Base-by-base conservation (phyloP, 2,888 invertebrate species). In the Tipula lateralis region DNA sequence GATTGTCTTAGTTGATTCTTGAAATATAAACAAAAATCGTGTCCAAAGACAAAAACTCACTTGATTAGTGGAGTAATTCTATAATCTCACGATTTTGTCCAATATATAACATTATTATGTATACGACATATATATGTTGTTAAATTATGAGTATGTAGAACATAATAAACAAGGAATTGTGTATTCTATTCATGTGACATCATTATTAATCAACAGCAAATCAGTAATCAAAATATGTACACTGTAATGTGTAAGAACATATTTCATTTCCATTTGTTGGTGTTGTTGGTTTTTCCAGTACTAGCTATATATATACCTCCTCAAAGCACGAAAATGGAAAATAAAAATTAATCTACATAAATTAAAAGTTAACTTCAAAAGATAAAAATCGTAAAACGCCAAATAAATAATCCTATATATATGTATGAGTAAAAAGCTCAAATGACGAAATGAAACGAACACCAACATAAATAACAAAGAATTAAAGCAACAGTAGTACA, bases 371-470 rank as follows among this genome's bases (percentile, higher is more conserved):
- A 66, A 66, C 66, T 66, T 66, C 66, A 66, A 66, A 66, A 24
- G 66, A 66, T 66, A 66, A 66, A 66, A 66, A 66, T 66, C 66
- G 24, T 66, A 66, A 66, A 66, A 66, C 66, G 66, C 66, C 66
- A 66, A 66, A 66, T 66, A 66, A 50, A 66, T 66, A 24, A 66
- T 66, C 66, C 66, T 19, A 6, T 24, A 9, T 66, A 66, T 9
- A n/a, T n/a, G n/a, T n/a, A n/a, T n/a, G n/a, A n/a, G n/a, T n/a
- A n/a, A n/a, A 66, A 66, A 66, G 24, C 66, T 66, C 66, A 66
- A 66, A 66, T 66, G 24, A 66, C 66, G 66, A 66, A 50, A 16
- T 50, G 50, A 9, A 50, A 50, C 50, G 50, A 50, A 16, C 50
- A 66, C 24, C n/a, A n/a, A n/a, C 24, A 44, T 66, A 44, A 44